These are phyloP conservation scores for Hydra vulgaris DNA, from an alignment of 30 jellyfish, hydroid and myxozoan genomes.

Conservation along the genomic window DNA sequence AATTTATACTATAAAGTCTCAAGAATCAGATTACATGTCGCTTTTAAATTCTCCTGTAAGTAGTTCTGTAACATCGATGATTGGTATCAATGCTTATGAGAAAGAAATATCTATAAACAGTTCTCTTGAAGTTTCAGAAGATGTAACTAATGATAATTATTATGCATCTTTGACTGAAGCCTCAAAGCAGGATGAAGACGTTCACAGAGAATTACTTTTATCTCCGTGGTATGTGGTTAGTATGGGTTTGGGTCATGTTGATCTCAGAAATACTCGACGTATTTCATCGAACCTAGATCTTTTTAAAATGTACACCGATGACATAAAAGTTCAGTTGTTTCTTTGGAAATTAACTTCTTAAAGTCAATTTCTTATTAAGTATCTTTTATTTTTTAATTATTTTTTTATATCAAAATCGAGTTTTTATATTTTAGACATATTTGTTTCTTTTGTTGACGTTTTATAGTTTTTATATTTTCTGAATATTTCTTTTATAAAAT, in stretches of 20 bases:
- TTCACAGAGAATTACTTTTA: slow-evolving; percentile 38
- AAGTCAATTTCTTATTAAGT: too few species aligned
- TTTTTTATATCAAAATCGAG: too few species aligned
- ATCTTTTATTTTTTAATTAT: too few species aligned
- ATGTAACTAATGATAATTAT: slow-evolving; percentile 44
- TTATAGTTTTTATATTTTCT: too few species aligned
- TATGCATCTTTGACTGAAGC: slow-evolving; percentile 66
- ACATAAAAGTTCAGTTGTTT: slow-evolving; percentile 42
- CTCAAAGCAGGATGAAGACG: slow-evolving; percentile 41
- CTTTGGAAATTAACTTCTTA: slow-evolving; percentile 61
- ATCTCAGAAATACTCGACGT: slow-evolving; percentile 40
- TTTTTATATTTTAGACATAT: too few species aligned
- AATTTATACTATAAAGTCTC: background rate
- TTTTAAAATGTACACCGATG: slow-evolving; percentile 14
- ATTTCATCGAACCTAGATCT: slow-evolving; percentile 37
- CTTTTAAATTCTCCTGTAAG: slow-evolving; percentile 17
- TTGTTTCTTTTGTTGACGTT: too few species aligned
- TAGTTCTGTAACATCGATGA: slow-evolving; percentile 32
- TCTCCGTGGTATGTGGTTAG: slow-evolving; percentile 70
- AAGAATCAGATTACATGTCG: slow-evolving; percentile 52
- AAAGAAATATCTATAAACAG: slow-evolving; percentile 47
- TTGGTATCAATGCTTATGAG: slow-evolving; percentile 41
- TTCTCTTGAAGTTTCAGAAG: slow-evolving; percentile 38
- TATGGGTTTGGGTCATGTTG: slow-evolving; percentile 73
- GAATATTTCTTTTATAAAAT: too few species aligned